Base-by-base conservation (phyloP, 2,113 vertebrate species). In the Tretioscincus oriximinensis region DNA sequence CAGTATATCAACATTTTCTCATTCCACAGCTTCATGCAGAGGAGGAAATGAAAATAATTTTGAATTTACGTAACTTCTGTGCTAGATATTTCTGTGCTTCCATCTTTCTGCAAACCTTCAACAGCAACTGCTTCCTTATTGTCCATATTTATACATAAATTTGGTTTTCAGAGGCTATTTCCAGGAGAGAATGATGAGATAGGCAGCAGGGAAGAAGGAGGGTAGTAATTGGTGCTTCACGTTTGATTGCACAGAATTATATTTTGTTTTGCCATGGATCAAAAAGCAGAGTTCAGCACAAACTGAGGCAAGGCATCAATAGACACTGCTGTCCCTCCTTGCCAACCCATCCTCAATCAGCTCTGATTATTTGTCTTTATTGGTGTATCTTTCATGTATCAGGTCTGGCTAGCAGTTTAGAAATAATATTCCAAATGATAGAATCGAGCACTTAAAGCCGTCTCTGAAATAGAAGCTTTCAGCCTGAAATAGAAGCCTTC, bases 1-100 rank as follows among this genome's bases (percentile, higher is more conserved):
- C 54, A 76, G 76, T 69, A 79, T 79, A 71, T 79, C 67, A 71
- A 79, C 67, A 24, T 76, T 63, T 70, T 70, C 21, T 69, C 73
- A 76, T 81, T 81, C n/a, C 73, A 81, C 41, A 68, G 29, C 35
- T 22, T 74, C 64, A 22, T 58, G 7, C 8, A 24, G 45, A 45
- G 47, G 26, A 18, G 61, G 26, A 51, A 31, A 54, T 41, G 65
- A 73, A 67, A 68, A 61, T 31, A 82, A 76, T 31, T 51, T 61
- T 60, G 67, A 35, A 29, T 7, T 54, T 69, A 61, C 7, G 28
- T 73, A 65, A 51, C 49, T 73, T 73, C 70, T 72, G 47, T 14
- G 5, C 49, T 72, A 26, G 54, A 16, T 28, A 10, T 47, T 70
- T 11, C 47, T n/a, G 72, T 31, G 61, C n/a, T 65, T 80, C 22